phyloP scores from a whole-genome alignment of 2,888 invertebrate genomes.

The Drosophila paramelanica region DNA sequence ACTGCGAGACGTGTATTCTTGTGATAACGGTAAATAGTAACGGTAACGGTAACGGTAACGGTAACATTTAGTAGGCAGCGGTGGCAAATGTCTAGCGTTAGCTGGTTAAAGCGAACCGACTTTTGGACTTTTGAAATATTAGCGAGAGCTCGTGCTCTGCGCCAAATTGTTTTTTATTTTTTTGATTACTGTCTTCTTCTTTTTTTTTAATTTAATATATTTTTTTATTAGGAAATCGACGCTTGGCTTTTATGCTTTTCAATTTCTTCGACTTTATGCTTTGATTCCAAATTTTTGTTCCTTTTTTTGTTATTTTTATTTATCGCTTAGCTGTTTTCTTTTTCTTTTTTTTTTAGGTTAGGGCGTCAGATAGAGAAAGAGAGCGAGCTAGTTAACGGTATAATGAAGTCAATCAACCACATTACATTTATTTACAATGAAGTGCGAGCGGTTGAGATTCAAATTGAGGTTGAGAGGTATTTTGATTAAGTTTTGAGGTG shows the following conservation, averaged over 20 bases:
- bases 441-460: slow-evolving; percentile 44
- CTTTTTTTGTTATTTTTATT: not conserved
- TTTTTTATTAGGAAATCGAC: slow-evolving; percentile 65
- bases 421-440: slow-evolving; percentile 71
- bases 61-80: slow-evolving; percentile 73
- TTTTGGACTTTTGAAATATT: slow-evolving; percentile 15
- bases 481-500: slow-evolving; percentile 6
- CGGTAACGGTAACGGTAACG: slow-evolving; percentile 44
- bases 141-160: slow-evolving; percentile 2
- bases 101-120: slow-evolving; percentile 59
- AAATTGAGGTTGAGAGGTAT: slow-evolving; percentile 7
- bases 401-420: slow-evolving; percentile 45
- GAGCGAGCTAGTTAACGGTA: slow-evolving; percentile 49
- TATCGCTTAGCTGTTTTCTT: slow-evolving; percentile 13
- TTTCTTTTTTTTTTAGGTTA: slow-evolving; percentile 15
- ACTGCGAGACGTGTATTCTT: slow-evolving; percentile 34
- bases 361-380: slow-evolving; percentile 33
- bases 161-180: slow-evolving; percentile 5
- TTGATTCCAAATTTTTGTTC: slow-evolving; percentile 17
- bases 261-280: slow-evolving; percentile 52
- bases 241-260: slow-evolving; percentile 76
- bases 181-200: not conserved
- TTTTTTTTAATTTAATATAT: slow-evolving; percentile 5
- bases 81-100: slow-evolving; percentile 59
- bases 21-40: slow-evolving; percentile 35